Percentiles rank a stretch among this genome's conserved stretches.
Evolutionary conservation across 1,140 invertebrate genomes (phyloP).

Genomic region (Cyclargus thomasi): DNA sequence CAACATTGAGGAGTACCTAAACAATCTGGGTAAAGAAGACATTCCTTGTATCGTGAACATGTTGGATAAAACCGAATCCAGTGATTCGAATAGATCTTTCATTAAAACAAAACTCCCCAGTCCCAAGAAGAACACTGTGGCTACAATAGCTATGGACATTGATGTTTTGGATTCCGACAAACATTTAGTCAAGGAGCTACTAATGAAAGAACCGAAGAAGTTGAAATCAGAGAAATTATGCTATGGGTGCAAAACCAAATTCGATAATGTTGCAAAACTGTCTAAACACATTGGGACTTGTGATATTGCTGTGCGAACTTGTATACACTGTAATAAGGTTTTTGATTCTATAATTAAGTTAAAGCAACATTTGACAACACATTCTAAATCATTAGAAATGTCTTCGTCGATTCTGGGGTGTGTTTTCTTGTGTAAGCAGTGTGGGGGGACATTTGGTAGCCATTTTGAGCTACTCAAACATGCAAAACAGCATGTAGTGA

Average conservation of each 20-base stretch:
- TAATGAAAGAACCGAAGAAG: slow-evolving; percentile 49
- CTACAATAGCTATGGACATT: slow-evolving; percentile 49
- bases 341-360: slow-evolving; percentile 61
- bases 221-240: slow-evolving; percentile 35
- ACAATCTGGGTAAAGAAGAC: slow-evolving; percentile 65
- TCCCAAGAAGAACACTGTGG: slow-evolving; percentile 50
- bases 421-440: slow-evolving; percentile 53
- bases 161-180: slow-evolving; percentile 56
- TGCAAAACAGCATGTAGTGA: slow-evolving; percentile 50
- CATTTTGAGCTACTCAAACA: slow-evolving; percentile 53
- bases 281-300: slow-evolving; percentile 55
- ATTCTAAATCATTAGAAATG: slow-evolving; percentile 38
- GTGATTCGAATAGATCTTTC: slow-evolving; percentile 32
- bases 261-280: slow-evolving; percentile 46
- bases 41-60: slow-evolving; percentile 64
- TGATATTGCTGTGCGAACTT: slow-evolving; percentile 50
- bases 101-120: slow-evolving; percentile 44
- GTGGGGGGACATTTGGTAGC: slow-evolving; percentile 48
- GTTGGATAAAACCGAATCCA: slow-evolving; percentile 50
- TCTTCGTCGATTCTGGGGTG: slow-evolving; percentile 46
- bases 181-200: slow-evolving; percentile 50
- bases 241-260: slow-evolving; percentile 48
- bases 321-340: slow-evolving; percentile 46
- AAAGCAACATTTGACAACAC: slow-evolving; percentile 42
- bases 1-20: slow-evolving; percentile 67